Evolutionary conservation across 2,797 vertebrate species (phyloP), one percentile per base, ranked within the genome.

Genomic region (Nothura maculosa): DNA sequence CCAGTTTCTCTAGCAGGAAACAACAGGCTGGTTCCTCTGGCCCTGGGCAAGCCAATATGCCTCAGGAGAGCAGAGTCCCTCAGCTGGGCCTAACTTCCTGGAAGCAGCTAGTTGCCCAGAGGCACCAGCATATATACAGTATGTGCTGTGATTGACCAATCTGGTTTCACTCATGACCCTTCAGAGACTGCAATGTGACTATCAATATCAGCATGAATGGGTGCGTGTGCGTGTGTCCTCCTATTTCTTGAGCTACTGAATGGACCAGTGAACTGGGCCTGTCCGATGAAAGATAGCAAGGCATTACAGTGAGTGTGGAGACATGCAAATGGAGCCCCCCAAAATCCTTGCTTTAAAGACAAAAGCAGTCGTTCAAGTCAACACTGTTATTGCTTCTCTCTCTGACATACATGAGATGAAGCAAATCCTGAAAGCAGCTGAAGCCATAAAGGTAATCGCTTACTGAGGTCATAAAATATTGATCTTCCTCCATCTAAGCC

Each of bases 381-480:
- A 38, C 40, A 7, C 10, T 48, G 30, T 80, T 81, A 57, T 11
- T 92, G 74, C 81, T 88, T 64, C 81, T 79, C 52, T 70, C 25
- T 43, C 62, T 87, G 60, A 81, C 88, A 77, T 54, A 88, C 61
- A 45, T 88, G 83, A 91, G 85, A 92, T 36, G 61, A 60, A 84
- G 83, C 60, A 92, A 94, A 91, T 91, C 67, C 74, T 94, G 84
- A 94, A 84, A 88, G 82, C 74, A 91, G 61, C 89, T 88, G 81
- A 90, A 82, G 74, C 54, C 77, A 70, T 85, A 82, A 93, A 92
- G 75, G 40, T 55, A 94, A 81, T 91, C 82, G 62, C 32, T 92
- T 91, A 76, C 63, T 77, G 79, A 88, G 63, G 87, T 83, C 34
- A 10, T 93, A 92, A 93, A 86, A 93, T 93, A 92, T 84, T 92